Conservation (phyloP, 2,888 invertebrate species). For the Empis livida region DNA sequence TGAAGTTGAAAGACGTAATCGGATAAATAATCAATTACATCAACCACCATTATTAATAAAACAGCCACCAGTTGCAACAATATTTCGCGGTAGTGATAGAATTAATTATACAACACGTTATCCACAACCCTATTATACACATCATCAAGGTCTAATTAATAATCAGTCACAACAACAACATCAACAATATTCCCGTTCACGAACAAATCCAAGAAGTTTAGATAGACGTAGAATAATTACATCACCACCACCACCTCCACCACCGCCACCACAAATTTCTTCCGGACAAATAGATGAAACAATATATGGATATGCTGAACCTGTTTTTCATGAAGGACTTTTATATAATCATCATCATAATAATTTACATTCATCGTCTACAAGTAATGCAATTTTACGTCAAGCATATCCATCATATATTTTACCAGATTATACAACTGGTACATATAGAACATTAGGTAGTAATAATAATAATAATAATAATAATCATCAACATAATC, state of each 20-base stretch:
- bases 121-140: slow-evolving; percentile 22
- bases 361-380: slow-evolving; percentile 2
- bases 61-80: slow-evolving; percentile 24
- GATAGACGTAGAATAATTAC: slow-evolving; percentile 29
- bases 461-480: slow-evolving; percentile 2
- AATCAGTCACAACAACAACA: slow-evolving; percentile 6
- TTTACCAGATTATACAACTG: slow-evolving; percentile 20
- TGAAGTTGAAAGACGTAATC: slow-evolving; percentile 33
- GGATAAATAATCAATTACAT: slow-evolving; percentile 31
- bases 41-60: slow-evolving; percentile 13
- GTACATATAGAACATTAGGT: slow-evolving; percentile 12
- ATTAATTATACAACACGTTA: slow-evolving; percentile 25
- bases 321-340: slow-evolving; percentile 71
- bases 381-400: slow-evolving; percentile 29
- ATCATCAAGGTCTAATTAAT: slow-evolving; percentile 19
- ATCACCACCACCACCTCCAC: slow-evolving; percentile 11
- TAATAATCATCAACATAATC: slow-evolving; percentile 12
- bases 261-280: not conserved
- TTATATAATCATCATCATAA: slow-evolving; percentile 47
- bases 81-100: slow-evolving; percentile 25
- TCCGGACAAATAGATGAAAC: slow-evolving; percentile 18
- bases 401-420: slow-evolving; percentile 36
- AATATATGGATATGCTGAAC: slow-evolving; percentile 41
- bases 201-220: slow-evolving; percentile 30
- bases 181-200: slow-evolving; percentile 17